Evolutionary conservation across 37 sponge, comb jelly and placozoan species (phyloP).

Genomic region (Dysidea cf. avara): DNA sequence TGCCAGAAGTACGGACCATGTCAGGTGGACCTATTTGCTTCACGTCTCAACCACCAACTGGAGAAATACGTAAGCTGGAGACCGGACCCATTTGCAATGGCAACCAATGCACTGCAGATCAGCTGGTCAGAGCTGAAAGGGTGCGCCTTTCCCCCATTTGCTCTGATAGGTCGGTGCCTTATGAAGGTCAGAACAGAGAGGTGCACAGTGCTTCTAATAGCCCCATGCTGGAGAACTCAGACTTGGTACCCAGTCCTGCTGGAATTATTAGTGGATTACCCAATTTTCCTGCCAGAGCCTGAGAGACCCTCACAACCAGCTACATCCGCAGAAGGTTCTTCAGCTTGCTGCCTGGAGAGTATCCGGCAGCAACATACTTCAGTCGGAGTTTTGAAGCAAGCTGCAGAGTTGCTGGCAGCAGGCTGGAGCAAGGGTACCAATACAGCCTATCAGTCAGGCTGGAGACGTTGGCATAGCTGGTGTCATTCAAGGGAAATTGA

Average conservation of each 20-base stretch:
- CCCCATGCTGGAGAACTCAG: conserved; percentile 37
- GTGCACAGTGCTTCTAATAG: conserved; percentile 21
- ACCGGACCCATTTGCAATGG: conserved; percentile 47
- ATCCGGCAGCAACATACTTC: conserved; percentile 19
- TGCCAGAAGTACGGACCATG: not conserved
- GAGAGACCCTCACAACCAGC: conserved; percentile 16
- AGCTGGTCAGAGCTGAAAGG: conserved; percentile 15
- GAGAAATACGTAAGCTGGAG: conserved; percentile 35
- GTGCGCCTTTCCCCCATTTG: conserved; percentile 62
- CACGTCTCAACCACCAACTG: conserved; percentile 55
- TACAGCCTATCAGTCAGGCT: conserved; percentile 33
- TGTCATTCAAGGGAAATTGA: no score
- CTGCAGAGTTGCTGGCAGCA: no score
- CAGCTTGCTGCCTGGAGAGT: conserved; percentile 59
- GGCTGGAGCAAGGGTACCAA: conserved; percentile 37
- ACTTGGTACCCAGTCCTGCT: conserved; percentile 54
- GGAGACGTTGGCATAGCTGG: conserved; percentile 46
- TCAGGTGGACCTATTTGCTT: conserved; percentile 32
- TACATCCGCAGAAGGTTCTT: not conserved
- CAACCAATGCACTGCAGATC: conserved; percentile 38
- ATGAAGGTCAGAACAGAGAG: conserved; percentile 26
- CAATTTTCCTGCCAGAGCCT: conserved; percentile 16
- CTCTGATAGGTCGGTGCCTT: conserved; percentile 42
- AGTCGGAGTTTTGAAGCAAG: conserved; percentile 40
- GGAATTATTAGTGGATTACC: conserved; percentile 13